These are phyloP conservation scores for Pandemis corylana DNA, from an alignment of 2,888 invertebrate species.

Conservation along the genomic window DNA sequence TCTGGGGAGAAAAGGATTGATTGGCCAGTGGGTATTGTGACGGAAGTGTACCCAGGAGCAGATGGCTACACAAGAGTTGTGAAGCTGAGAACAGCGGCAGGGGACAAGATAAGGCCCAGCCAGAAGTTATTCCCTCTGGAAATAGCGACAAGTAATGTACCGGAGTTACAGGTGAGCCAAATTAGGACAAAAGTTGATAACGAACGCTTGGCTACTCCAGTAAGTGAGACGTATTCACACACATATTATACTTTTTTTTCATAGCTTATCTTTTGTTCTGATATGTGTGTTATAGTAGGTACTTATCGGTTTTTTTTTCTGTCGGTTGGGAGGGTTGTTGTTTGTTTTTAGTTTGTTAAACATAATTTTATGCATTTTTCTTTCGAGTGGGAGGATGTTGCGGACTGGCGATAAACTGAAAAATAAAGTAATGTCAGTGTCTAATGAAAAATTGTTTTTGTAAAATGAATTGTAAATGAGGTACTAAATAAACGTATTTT, in stretches of 20 bases:
- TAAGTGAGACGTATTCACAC: neutral
- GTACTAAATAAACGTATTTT: no score
- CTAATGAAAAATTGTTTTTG: no score
- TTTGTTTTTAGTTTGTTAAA: neutral
- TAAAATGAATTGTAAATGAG: no score
- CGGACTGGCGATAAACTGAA: neutral
- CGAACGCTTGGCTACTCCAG: neutral
- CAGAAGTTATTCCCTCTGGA: slow-evolving; percentile 25
- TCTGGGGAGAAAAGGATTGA: no score
- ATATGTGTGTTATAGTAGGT: neutral
- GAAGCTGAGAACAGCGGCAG: slow-evolving; percentile 11
- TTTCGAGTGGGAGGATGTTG: neutral
- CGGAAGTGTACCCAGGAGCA: slow-evolving; percentile 5
- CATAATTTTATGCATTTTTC: neutral
- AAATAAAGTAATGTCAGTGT: no score
- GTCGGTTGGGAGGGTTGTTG: neutral
- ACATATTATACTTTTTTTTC: neutral
- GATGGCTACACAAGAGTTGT: slow-evolving; percentile 4
- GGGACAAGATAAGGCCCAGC: neutral
- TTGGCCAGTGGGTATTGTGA: slow-evolving; percentile 14
- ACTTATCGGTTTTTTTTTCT: neutral
- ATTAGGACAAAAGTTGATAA: neutral
- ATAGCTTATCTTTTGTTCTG: neutral
- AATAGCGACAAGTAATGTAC: neutral
- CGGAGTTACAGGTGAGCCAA: neutral